A percentile compares a stretch with the other conserved stretches of the same genome.
Conservation (phyloP, 2,888 invertebrate genomes). For the Cremastinae sp. region DNA sequence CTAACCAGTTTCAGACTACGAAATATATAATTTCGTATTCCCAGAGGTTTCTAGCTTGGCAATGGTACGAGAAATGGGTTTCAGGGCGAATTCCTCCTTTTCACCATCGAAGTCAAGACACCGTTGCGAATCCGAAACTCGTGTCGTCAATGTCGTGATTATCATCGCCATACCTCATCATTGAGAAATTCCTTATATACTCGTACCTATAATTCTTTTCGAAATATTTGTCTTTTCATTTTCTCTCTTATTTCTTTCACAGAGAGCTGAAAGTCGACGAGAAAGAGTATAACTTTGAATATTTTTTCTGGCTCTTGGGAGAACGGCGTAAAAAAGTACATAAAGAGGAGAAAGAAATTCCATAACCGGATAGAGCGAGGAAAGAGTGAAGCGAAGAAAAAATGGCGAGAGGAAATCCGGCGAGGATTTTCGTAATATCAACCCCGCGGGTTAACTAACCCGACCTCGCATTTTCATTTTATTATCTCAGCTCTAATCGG, state of each 20-base stretch:
- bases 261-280: too few relatives aligned
- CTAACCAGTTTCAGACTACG: constrained; percentile 31
- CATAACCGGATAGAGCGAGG: background rate
- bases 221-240: too few relatives aligned
- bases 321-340: background rate
- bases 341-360: background rate
- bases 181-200: background rate
- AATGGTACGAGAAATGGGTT: constrained; percentile 26
- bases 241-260: too few relatives aligned
- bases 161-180: background rate
- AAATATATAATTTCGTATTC: constrained; percentile 55
- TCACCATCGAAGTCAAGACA: constrained; percentile 24
- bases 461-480: constrained; percentile 10
- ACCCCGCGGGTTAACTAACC: background rate
- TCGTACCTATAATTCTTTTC: too few relatives aligned
- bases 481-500: constrained; percentile 31
- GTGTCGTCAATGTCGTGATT: background rate
- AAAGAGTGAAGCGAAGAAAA: background rate
- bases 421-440: constrained; percentile 17
- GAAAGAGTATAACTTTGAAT: too few relatives aligned
- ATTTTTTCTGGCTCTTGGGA: background rate
- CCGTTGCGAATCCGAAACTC: constrained; percentile 9
- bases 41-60: constrained; percentile 31
- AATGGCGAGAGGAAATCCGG: background rate
- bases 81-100: constrained; percentile 18